Base-by-base conservation (phyloP, 2,797 vertebrate species). In the Lates japonicus region DNA sequence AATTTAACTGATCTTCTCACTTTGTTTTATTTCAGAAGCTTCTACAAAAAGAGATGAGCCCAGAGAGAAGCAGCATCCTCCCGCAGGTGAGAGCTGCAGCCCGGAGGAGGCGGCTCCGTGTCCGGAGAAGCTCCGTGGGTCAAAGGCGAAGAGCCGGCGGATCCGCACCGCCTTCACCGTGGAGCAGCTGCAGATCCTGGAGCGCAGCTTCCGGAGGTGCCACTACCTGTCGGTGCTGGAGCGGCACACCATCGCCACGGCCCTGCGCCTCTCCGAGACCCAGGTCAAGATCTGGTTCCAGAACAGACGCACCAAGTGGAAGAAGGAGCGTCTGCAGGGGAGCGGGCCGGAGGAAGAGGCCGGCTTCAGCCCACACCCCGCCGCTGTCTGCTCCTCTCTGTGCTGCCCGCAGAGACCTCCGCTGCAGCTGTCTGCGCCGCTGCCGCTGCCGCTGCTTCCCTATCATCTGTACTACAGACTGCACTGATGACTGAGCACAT, bases 281-380 rank as follows among this genome's bases (percentile, higher is more conserved):
- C 96, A 96, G 90, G 95, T 96, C 20, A 96, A 96, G 88, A 96
- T 96, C 90, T 96, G 96, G 96, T 96, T 96, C 52, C 95, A 96
- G 88, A 96, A 96, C 92, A 70, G 96, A 1, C 93, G 95, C 51
- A 96, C 95, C 63, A 96, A 96, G 82, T 95, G 95, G 95, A 96
- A 95, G 90, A 96, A 95, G 87, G 95, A 95, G 76, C 84, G 86
- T 11, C 87, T 81, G 70, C 88, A 52, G 31, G 88, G 59, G 8
- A 72, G 16, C 35, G 78, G 67, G 64, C 48, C 13, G 5, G 52
- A 79, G 16, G 89, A 92, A 12, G 84, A 81, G 22, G 78, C 42
- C 12, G 5, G 14, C 22, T 61, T 19, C 60, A 8, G 57, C n/a
- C 16, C 64, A 4, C 55, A 65, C 1, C 44, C 86, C 0, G 52